phyloP scores from a whole-genome alignment of 2,888 invertebrate genomes.

The Spicauda simplicius region DNA sequence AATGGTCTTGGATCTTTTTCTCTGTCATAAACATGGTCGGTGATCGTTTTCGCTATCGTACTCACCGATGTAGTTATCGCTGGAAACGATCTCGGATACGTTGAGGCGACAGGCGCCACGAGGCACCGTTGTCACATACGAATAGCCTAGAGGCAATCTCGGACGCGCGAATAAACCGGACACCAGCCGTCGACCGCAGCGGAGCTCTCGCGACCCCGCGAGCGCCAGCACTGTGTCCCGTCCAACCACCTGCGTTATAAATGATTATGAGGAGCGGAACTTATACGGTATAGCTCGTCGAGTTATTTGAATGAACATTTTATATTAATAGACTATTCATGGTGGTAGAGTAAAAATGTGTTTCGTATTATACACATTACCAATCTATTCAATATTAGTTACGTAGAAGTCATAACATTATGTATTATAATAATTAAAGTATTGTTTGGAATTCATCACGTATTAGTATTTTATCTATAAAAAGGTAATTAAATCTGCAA shows the following conservation, averaged over 20 bases:
- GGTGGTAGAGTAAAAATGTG: too few species aligned
- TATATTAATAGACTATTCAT: too few species aligned
- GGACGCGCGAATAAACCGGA: slow-evolving; percentile 94
- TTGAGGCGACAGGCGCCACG: slow-evolving; percentile 94
- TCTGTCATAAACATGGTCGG: slow-evolving; percentile 34
- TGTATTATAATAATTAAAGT: too few species aligned
- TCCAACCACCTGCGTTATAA: slow-evolving; percentile 89
- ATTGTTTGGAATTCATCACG: too few species aligned
- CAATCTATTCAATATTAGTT: too few species aligned
- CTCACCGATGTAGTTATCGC: slow-evolving; percentile 93
- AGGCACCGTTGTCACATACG: slow-evolving; percentile 93
- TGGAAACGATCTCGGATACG: slow-evolving; percentile 92
- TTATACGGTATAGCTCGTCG: neutral
- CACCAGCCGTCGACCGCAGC: slow-evolving; percentile 88
- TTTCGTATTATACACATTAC: too few species aligned
- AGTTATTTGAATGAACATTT: slow-evolving; percentile 4
- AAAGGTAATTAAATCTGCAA: too few species aligned
- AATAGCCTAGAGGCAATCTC: slow-evolving; percentile 92
- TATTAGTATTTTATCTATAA: too few species aligned
- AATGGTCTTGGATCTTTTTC: slow-evolving; percentile 34
- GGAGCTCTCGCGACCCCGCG: slow-evolving; percentile 60
- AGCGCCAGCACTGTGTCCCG: slow-evolving; percentile 93
- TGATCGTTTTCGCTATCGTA: slow-evolving; percentile 32
- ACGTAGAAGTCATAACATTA: too few species aligned
- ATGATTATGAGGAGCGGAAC: slow-evolving; percentile 23